Conservation (phyloP, 1,140 invertebrate genomes). For the Drosophila micromelanica region DNA sequence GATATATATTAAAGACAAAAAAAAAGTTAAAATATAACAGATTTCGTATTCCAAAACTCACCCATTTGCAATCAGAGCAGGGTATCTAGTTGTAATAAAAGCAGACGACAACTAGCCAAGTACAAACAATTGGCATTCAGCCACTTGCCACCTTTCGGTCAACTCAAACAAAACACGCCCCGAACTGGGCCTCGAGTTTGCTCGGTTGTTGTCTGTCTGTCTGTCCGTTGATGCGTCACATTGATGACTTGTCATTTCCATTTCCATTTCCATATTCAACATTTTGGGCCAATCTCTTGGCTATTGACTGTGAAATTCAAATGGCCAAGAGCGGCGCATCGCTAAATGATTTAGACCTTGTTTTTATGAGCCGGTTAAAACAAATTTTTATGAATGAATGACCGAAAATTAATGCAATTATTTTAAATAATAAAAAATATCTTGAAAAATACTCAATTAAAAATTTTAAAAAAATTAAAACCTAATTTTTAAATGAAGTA, state of each 20-base stretch:
- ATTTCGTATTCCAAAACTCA: too few relatives aligned
- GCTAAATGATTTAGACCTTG: conserved; percentile 13
- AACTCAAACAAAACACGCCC: conserved; percentile 42
- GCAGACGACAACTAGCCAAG: conserved; percentile 19
- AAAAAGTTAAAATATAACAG: too few relatives aligned
- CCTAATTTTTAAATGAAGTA: too few relatives aligned
- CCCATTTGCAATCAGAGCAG: too few relatives aligned
- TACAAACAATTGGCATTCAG: conserved; percentile 41
- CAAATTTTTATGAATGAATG: not conserved
- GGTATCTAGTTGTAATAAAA: too few relatives aligned
- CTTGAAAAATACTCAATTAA: too few relatives aligned
- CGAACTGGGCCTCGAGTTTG: not conserved
- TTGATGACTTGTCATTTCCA: conserved; percentile 29
- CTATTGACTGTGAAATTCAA: conserved; percentile 21
- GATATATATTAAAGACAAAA: too few relatives aligned
- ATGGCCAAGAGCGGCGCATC: conserved; percentile 18
- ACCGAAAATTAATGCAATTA: too few relatives aligned
- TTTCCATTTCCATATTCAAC: conserved; percentile 14
- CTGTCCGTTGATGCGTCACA: conserved; percentile 31
- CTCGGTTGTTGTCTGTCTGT: too few relatives aligned
- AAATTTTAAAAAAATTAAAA: too few relatives aligned
- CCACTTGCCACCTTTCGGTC: conserved; percentile 45
- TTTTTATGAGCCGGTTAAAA: not conserved
- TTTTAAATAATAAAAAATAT: too few relatives aligned
- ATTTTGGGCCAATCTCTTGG: not conserved